phyloP scores from a whole-genome alignment of 2,888 invertebrate species.

The Polymixis flavicincta region DNA sequence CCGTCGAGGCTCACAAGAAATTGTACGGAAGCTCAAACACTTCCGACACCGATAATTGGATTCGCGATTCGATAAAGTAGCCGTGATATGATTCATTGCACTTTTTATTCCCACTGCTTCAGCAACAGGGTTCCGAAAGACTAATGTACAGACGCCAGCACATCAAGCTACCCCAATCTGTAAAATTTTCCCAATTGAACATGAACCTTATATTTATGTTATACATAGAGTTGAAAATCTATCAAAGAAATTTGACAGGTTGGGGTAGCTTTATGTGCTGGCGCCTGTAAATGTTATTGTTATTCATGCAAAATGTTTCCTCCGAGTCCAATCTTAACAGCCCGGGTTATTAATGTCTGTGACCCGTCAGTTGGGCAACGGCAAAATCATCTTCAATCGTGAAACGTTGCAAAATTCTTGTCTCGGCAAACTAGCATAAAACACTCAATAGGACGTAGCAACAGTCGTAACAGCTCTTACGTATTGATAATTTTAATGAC shows the following conservation, averaged over 20 bases:
- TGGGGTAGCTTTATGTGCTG: too few species aligned
- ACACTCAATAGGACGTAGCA: slow-evolving; percentile 27
- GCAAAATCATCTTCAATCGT: slow-evolving; percentile 55
- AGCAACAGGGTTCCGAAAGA: slow-evolving; percentile 23
- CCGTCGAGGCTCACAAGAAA: slow-evolving; percentile 74
- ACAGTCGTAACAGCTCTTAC: slow-evolving; percentile 43
- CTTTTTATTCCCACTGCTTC: slow-evolving; percentile 55
- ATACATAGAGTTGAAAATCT: too few species aligned
- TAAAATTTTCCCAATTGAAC: too few species aligned
- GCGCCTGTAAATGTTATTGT: slow-evolving; percentile 22
- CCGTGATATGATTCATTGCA: slow-evolving; percentile 76
- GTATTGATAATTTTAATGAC: slow-evolving; percentile 40
- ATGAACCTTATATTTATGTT: too few species aligned
- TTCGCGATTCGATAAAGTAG: slow-evolving; percentile 70
- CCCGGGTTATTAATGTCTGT: slow-evolving; percentile 25
- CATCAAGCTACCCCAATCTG: too few species aligned
- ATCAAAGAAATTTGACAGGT: too few species aligned
- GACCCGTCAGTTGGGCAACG: slow-evolving; percentile 39
- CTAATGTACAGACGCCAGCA: too few species aligned
- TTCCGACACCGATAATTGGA: slow-evolving; percentile 81
- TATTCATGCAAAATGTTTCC: slow-evolving; percentile 27
- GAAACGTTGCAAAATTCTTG: slow-evolving; percentile 53
- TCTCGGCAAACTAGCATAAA: slow-evolving; percentile 50
- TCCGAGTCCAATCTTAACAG: slow-evolving; percentile 22
- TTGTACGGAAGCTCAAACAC: slow-evolving; percentile 78